Evolutionary conservation across 2,797 vertebrate species (phyloP).

Genomic region (Pyrrhura leucotis): DNA sequence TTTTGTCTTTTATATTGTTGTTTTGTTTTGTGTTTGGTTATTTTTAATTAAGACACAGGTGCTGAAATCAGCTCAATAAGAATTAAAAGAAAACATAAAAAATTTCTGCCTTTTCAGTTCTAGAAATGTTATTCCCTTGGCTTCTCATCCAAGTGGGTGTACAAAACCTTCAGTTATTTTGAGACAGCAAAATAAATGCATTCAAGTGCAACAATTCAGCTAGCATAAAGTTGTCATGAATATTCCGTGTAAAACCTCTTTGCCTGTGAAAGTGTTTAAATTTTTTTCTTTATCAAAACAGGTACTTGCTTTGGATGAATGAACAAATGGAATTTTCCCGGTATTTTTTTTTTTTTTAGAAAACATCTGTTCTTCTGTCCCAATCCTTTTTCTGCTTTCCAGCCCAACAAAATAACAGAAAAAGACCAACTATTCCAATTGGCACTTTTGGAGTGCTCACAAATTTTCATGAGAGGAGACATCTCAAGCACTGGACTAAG

Average conservation of each 20-base stretch:
- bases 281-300: not conserved
- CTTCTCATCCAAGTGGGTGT: not conserved
- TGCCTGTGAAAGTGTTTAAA: not conserved
- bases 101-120: not conserved
- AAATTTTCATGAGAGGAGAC: not conserved
- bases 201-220: not conserved
- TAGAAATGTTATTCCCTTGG: not conserved
- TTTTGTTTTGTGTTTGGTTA: rapidly evolving
- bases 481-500: not conserved
- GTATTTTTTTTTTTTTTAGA: not conserved
- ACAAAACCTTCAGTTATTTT: not conserved
- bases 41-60: not conserved
- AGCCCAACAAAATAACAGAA: not conserved
- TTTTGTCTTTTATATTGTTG: not conserved
- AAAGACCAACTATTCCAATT: not conserved
- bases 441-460: not conserved
- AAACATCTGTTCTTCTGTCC: not conserved
- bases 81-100: not conserved
- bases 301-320: not conserved
- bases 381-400: not conserved
- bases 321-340: not conserved
- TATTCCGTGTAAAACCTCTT: not conserved
- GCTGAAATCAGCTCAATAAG: not conserved
- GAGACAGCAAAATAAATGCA: not conserved
- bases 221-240: not conserved